Conservation (phyloP, 2,113 vertebrate genomes). For the Emydura subglobosa region DNA sequence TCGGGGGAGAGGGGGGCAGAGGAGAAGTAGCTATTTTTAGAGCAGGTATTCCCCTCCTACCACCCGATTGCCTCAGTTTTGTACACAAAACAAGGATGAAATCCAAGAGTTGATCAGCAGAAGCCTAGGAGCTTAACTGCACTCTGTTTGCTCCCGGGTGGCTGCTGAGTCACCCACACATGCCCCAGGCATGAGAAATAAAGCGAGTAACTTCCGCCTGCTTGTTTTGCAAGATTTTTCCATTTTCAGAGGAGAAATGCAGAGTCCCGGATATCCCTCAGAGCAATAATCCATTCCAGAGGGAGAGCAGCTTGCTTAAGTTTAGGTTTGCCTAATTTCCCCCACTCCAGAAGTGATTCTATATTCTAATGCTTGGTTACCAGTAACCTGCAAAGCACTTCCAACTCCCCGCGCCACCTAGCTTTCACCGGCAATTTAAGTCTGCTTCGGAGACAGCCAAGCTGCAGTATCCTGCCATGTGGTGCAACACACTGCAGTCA, state of each 20-base stretch:
- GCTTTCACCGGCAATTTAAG: not conserved
- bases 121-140: not conserved
- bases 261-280: not conserved
- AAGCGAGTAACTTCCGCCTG: not conserved
- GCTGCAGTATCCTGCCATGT: not conserved
- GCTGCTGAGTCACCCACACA: not conserved
- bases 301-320: not conserved
- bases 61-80: not conserved
- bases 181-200: rapidly evolving
- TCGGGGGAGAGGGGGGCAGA: rapidly evolving
- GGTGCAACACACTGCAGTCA: not conserved
- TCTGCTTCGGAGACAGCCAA: not conserved
- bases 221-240: not conserved
- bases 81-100: not conserved
- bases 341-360: not conserved
- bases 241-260: not conserved
- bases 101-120: not conserved
- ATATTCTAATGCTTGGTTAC: not conserved
- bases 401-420: not conserved
- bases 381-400: not conserved
- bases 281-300: too few species aligned
- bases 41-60: not conserved
- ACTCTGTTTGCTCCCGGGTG: rapidly evolving
- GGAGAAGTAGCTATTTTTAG: not conserved
- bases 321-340: too few species aligned